Evolutionary conservation across 2,113 vertebrate species (phyloP), one percentile per base, ranked within the genome.

Genomic region (Strigops habroptila): DNA sequence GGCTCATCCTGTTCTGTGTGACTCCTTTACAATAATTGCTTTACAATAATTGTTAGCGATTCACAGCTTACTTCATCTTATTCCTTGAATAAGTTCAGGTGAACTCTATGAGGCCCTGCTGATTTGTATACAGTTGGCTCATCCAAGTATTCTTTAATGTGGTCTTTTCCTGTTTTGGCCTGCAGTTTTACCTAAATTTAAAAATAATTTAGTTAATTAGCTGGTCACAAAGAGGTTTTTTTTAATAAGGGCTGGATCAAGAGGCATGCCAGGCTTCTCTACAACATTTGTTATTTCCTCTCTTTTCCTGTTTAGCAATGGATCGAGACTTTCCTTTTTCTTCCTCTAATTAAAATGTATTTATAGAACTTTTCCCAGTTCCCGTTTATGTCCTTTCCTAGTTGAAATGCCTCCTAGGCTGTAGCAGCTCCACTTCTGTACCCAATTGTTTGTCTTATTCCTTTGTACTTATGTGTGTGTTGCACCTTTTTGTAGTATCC

Each of bases 241-340:
- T 75, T 1, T 7, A 57, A 31, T 44, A 43, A 82, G 4, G 14
- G 5, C 44, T 89, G 62, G 14, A 92, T 92, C 55, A 73, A 90
- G 31, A 82, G 9, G 44, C 46, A 35, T 0, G 2, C 23, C 70
- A 88, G 28, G 37, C 31, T 87, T 94, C 67, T 52, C 57, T 79
- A 82, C 31, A 91, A 85, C 83, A 73, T 89, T 57, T 92, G 73
- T 85, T 94, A 92, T 77, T 89, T 86, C 90, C 25, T 88, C 52
- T 87, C 63, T 90, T 85, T 97, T 96, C 96, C 95, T 94, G 94
- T 95, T 96, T 86, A 94, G 90, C 55, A 91, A 79, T 70, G 49
- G 63, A 90, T 49, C 31, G 59, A 65, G 93, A 95, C 94, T 97
- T 96, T 96, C 87, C 70, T 96, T 96, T 96, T 95, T 96, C 85